A percentile compares a stretch with the other conserved stretches of the same genome.
Evolutionary conservation across 1,140 invertebrate genomes (phyloP).

Genomic region (Pogonomyrmex californicus): DNA sequence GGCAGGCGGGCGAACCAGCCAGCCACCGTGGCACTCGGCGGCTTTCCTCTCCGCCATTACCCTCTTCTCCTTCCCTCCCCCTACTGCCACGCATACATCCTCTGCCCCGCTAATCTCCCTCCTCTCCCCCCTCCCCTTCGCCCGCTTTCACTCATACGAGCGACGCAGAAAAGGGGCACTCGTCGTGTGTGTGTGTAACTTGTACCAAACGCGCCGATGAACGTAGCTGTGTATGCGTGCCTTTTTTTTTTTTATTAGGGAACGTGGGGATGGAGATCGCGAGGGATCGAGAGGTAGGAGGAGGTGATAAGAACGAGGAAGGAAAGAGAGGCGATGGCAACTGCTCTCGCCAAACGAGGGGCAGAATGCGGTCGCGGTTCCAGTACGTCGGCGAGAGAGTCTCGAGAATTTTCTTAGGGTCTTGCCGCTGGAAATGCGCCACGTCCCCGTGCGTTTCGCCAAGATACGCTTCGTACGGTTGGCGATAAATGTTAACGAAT

Average conservation of each 20-base stretch:
- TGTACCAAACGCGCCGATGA: constrained; percentile 2
- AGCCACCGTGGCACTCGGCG: constrained; percentile 84
- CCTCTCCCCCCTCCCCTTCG: constrained; percentile 20
- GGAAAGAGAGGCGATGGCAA: constrained; percentile 49
- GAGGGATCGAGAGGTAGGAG: constrained; percentile 10
- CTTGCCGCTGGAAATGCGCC: constrained; percentile 50
- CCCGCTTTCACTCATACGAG: constrained; percentile 69
- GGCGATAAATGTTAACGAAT: constrained; percentile 10
- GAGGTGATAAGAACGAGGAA: constrained; percentile 47
- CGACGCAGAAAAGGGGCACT: constrained; percentile 74
- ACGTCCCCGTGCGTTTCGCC: background rate
- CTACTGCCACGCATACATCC: background rate
- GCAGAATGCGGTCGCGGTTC: constrained; percentile 64
- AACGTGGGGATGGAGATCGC: constrained; percentile 12
- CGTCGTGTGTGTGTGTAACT: constrained; percentile 19
- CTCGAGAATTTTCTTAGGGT: constrained; percentile 49
- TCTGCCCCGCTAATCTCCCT: constrained; percentile 28
- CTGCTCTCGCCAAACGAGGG: constrained; percentile 50
- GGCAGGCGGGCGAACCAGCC: constrained; percentile 55
- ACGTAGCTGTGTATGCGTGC: constrained; percentile 1
- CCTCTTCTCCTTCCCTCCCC: constrained; percentile 52
- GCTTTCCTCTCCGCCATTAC: constrained; percentile 75
- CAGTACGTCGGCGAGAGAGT: constrained; percentile 40
- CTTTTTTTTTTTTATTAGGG: constrained; percentile 38
- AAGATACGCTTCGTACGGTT: background rate